Evolutionary conservation across 2,113 vertebrate genomes (phyloP).

Genomic region (Malurus cyaneus): DNA sequence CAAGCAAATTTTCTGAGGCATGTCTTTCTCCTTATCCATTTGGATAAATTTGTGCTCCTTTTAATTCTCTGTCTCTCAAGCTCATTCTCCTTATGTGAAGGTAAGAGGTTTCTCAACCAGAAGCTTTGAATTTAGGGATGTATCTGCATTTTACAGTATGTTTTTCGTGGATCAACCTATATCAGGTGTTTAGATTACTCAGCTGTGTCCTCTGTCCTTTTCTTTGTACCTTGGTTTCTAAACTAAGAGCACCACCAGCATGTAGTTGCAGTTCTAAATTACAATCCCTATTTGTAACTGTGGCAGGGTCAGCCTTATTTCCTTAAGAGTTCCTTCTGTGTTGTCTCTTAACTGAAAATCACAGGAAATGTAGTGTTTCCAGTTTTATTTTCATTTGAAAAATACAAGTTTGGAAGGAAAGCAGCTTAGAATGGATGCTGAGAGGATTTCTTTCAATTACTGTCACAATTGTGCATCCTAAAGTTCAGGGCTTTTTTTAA

Average conservation of each 20-base stretch:
- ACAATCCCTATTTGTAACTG: constrained; percentile 47
- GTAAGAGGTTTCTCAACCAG: not conserved
- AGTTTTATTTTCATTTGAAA: not conserved
- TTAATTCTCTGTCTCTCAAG: not conserved
- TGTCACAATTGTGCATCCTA: not conserved
- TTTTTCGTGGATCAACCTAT: not conserved
- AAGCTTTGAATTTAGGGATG: not conserved
- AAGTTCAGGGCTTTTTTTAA: not conserved
- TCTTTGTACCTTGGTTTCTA: not conserved
- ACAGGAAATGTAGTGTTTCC: not conserved
- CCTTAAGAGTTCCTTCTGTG: not conserved
- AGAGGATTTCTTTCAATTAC: not conserved
- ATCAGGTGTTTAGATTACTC: not conserved
- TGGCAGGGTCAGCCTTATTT: constrained; percentile 11
- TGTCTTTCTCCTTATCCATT: not conserved
- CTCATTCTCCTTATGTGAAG: not conserved
- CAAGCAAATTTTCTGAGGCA: not conserved
- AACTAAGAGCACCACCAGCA: not conserved
- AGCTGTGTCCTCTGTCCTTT: not conserved
- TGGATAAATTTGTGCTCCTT: not conserved
- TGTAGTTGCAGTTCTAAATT: constrained; percentile 48
- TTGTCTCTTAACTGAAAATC: not conserved
- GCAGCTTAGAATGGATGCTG: not conserved
- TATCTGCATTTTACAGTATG: not conserved
- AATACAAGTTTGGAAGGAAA: not conserved